Evolutionary conservation across 1,140 invertebrate species (phyloP).

Genomic region (Fragariocoptes setiger): DNA sequence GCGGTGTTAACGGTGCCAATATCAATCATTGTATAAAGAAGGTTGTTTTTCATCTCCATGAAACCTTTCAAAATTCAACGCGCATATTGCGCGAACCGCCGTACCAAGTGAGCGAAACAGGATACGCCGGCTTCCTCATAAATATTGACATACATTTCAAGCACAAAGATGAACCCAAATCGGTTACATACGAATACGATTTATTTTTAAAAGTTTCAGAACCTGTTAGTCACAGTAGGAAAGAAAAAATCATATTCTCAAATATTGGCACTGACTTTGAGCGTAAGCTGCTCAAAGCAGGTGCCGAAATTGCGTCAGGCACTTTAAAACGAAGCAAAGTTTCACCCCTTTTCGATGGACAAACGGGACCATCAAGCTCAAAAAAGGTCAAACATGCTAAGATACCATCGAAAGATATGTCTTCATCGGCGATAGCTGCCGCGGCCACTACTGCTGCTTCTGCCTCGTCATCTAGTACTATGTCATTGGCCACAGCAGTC

Average conservation of each 20-base stretch:
- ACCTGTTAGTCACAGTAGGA: slow-evolving; percentile 27
- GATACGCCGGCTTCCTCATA: slow-evolving; percentile 68
- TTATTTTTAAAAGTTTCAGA: slow-evolving; percentile 39
- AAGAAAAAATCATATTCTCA: slow-evolving; percentile 42
- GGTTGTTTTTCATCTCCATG: slow-evolving; percentile 67
- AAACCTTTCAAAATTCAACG: slow-evolving; percentile 62
- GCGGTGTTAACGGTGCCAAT: slow-evolving; percentile 44
- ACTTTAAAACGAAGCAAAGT: neutral
- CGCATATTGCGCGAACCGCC: slow-evolving; percentile 59
- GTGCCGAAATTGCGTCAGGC: slow-evolving; percentile 29
- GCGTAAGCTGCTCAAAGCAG: slow-evolving; percentile 50
- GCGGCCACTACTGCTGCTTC: neutral
- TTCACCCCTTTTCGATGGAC: neutral
- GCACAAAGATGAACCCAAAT: slow-evolving; percentile 64
- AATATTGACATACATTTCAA: slow-evolving; percentile 66
- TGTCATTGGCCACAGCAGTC: neutral
- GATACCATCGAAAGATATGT: neutral
- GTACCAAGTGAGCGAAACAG: slow-evolving; percentile 59
- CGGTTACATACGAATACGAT: slow-evolving; percentile 53
- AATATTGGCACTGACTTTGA: slow-evolving; percentile 62
- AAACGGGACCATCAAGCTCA: neutral
- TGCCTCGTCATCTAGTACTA: neutral
- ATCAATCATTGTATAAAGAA: slow-evolving; percentile 73
- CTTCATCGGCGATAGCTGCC: neutral
- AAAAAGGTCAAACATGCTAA: neutral